Conservation (phyloP, 2,888 invertebrate species). For the Hyppa rectilinea region DNA sequence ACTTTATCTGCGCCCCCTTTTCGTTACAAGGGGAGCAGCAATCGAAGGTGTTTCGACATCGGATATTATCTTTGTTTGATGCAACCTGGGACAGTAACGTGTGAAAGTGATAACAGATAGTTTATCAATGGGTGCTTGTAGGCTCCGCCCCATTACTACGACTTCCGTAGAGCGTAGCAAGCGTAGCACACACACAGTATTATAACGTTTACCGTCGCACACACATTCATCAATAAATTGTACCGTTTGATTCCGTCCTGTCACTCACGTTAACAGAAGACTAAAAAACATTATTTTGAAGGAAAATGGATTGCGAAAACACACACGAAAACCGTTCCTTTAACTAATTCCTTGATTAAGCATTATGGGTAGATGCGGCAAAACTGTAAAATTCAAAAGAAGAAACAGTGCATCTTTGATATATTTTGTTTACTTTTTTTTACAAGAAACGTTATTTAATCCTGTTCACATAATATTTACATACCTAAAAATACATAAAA, state of each 20-base stretch:
- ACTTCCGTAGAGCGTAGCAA: constrained; percentile 18
- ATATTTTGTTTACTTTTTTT: no score
- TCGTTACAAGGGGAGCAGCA: constrained; percentile 58
- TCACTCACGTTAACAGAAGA: neutral
- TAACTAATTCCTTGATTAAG: neutral
- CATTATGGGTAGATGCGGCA: neutral
- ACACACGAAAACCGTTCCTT: neutral
- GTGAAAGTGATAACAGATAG: constrained; percentile 62
- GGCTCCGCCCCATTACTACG: constrained; percentile 50
- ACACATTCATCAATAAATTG: neutral
- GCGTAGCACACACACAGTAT: constrained; percentile 15
- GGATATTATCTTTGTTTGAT: constrained; percentile 41
- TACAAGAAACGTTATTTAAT: no score
- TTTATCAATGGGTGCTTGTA: constrained; percentile 48
- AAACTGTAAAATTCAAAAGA: no score
- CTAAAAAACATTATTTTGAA: neutral
- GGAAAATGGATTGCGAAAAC: neutral
- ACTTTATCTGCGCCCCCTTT: constrained; percentile 58
- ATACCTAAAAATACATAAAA: no score
- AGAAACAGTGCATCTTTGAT: no score
- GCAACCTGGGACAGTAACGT: constrained; percentile 33
- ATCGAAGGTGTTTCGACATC: constrained; percentile 1
- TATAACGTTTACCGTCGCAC: neutral
- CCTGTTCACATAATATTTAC: no score
- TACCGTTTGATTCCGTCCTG: neutral